These are phyloP conservation scores for Lepidurus apus DNA, from an alignment of 1,140 invertebrate species.

Conservation along the genomic window DNA sequence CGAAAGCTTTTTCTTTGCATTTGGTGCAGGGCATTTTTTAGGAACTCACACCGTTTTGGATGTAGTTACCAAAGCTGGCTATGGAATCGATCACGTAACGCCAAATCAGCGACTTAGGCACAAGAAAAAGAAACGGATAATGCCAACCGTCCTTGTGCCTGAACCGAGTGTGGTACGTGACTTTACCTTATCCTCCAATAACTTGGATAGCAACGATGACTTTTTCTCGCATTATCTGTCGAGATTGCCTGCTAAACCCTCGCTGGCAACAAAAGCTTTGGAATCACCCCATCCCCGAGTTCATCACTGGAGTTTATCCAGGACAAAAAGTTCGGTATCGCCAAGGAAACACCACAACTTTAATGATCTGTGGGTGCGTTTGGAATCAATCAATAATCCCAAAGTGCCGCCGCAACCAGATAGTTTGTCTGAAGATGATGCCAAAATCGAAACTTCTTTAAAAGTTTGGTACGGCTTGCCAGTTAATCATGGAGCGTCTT, in stretches of 20 bases:
- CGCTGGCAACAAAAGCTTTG: slow-evolving; percentile 34
- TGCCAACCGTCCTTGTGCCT: slow-evolving; percentile 28
- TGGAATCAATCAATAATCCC: slow-evolving; percentile 38
- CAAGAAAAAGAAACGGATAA: slow-evolving; percentile 33
- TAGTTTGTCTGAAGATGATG: slow-evolving; percentile 32
- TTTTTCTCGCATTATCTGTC: slow-evolving; percentile 28
- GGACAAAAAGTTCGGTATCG: slow-evolving; percentile 17
- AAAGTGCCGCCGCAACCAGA: slow-evolving; percentile 32
- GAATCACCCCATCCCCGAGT: slow-evolving; percentile 33
- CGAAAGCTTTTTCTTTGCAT: slow-evolving; percentile 55
- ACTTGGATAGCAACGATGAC: slow-evolving; percentile 33
- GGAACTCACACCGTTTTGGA: slow-evolving; percentile 52
- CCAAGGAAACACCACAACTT: slow-evolving; percentile 40
- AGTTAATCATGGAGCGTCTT: background rate
- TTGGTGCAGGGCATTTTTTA: slow-evolving; percentile 53
- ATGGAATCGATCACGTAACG: slow-evolving; percentile 45
- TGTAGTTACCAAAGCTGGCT: slow-evolving; percentile 44
- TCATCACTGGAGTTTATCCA: slow-evolving; percentile 32
- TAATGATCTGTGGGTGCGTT: slow-evolving; percentile 43
- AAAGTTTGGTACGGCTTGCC: slow-evolving; percentile 27
- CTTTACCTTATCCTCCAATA: slow-evolving; percentile 35
- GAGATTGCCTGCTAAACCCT: slow-evolving; percentile 22
- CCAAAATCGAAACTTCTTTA: slow-evolving; percentile 23
- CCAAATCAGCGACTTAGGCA: background rate
- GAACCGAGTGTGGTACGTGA: slow-evolving; percentile 33